Conservation (phyloP, 2,113 vertebrate species). For the Anser brachyrhynchus region DNA sequence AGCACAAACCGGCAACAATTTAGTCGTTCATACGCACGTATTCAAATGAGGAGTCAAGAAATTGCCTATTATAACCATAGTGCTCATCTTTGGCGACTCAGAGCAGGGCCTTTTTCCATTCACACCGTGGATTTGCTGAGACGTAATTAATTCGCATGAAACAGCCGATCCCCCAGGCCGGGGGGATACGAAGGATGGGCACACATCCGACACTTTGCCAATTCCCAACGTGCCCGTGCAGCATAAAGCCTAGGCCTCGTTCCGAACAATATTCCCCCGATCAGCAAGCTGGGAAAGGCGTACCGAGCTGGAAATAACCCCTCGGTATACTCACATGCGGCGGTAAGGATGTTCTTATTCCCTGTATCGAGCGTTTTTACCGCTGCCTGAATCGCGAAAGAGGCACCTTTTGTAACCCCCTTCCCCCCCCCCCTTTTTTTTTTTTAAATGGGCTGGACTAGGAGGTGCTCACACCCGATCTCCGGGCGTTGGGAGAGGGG, state of each 20-base stretch:
- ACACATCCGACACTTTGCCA: background rate
- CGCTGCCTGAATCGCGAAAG: background rate
- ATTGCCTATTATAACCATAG: background rate
- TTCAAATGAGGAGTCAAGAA: background rate
- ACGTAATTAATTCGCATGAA: constrained; percentile 17
- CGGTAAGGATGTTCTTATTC: background rate
- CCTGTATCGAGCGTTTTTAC: background rate
- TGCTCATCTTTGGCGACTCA: background rate
- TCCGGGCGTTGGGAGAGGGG: background rate
- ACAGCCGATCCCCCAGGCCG: background rate
- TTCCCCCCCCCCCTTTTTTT: background rate
- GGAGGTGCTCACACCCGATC: constrained; percentile 40
- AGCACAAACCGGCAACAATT: background rate
- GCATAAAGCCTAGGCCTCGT: background rate
- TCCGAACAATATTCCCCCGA: constrained; percentile 14
- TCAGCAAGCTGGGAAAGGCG: background rate
- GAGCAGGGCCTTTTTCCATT: background rate
- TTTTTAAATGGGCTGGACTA: background rate
- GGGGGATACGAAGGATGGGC: background rate
- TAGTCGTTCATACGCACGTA: background rate
- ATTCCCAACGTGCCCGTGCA: background rate
- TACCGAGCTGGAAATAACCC: background rate
- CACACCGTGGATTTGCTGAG: background rate
- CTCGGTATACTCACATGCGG: background rate
- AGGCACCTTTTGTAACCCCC: constrained; percentile 5